Conservation (phyloP, 2,888 invertebrate species). For the Aspidiotus rigidus region DNA sequence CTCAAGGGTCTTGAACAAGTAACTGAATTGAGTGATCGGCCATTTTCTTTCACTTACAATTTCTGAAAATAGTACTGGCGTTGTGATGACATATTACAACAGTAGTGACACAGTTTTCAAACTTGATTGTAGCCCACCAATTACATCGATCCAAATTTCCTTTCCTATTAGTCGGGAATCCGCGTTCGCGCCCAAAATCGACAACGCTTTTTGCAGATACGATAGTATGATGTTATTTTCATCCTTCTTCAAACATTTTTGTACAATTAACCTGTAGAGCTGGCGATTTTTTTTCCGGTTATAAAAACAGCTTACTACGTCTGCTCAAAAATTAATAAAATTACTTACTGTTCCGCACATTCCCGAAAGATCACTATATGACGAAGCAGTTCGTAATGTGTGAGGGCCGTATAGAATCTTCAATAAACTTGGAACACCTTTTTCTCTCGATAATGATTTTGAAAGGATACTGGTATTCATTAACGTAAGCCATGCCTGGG, state of each 20-base stretch:
- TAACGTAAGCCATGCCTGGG: constrained; percentile 19
- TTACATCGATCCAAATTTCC: constrained; percentile 15
- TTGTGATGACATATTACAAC: neutral
- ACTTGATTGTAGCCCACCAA: constrained; percentile 3
- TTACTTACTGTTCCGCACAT: constrained; percentile 17
- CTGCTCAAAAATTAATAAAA: neutral
- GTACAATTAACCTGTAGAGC: constrained; percentile 5
- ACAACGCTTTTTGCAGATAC: constrained; percentile 16
- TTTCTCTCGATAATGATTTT: neutral
- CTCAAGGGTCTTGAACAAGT: constrained; percentile 16
- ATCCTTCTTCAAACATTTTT: constrained; percentile 3
- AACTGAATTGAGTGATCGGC: constrained; percentile 4
- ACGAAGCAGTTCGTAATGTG: constrained; percentile 4
- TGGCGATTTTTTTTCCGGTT: neutral
- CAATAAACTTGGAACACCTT: constrained; percentile 8
- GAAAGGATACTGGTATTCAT: neutral
- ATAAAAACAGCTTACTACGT: neutral
- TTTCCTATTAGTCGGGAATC: constrained; percentile 17
- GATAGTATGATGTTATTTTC: constrained; percentile 7
- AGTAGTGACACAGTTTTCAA: neutral
- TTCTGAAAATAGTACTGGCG: neutral
- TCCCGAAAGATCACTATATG: constrained; percentile 3
- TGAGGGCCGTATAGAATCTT: constrained; percentile 20
- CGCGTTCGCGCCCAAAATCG: neutral
- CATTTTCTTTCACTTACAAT: constrained; percentile 1